Percentiles rank a stretch among this genome's conserved stretches.
These are phyloP conservation scores for Manis crassicaudata DNA, from an alignment of 2,797 vertebrate species.

Conservation along the genomic window DNA sequence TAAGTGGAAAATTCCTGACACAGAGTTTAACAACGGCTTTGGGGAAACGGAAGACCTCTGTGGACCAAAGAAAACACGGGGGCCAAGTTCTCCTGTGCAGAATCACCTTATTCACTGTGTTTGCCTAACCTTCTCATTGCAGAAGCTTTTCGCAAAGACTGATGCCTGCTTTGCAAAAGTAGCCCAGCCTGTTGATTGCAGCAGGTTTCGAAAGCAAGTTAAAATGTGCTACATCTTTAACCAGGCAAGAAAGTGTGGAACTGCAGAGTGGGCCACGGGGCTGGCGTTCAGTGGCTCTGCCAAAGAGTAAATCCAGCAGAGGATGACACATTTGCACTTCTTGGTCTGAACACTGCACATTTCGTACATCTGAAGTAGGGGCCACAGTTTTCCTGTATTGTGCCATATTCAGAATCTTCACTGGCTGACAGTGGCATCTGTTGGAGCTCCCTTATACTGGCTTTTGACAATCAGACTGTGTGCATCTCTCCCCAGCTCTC, in stretches of 20 bases:
- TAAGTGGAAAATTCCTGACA: neutral
- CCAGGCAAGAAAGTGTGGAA: neutral
- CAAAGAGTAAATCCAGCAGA: neutral
- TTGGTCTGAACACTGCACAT: neutral
- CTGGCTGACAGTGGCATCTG: neutral
- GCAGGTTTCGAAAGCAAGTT: neutral
- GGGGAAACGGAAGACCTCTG: neutral
- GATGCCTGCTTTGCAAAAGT: neutral
- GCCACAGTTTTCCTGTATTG: neutral
- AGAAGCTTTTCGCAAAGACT: neutral
- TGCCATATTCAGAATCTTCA: neutral
- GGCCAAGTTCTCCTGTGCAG: neutral
- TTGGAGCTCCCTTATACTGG: neutral
- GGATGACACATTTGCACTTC: neutral
- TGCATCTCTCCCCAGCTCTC: neutral
- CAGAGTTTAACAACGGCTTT: neutral
- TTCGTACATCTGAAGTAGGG: neutral
- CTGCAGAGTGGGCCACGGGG: neutral
- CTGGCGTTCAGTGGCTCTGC: neutral
- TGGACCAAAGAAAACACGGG: fast-evolving
- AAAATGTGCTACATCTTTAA: neutral
- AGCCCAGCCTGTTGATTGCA: neutral
- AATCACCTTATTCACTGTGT: neutral
- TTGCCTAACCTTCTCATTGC: neutral
- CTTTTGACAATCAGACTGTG: neutral